These are phyloP conservation scores for Tauraco erythrolophus DNA, from an alignment of 2,113 vertebrate genomes.

Conservation along the genomic window DNA sequence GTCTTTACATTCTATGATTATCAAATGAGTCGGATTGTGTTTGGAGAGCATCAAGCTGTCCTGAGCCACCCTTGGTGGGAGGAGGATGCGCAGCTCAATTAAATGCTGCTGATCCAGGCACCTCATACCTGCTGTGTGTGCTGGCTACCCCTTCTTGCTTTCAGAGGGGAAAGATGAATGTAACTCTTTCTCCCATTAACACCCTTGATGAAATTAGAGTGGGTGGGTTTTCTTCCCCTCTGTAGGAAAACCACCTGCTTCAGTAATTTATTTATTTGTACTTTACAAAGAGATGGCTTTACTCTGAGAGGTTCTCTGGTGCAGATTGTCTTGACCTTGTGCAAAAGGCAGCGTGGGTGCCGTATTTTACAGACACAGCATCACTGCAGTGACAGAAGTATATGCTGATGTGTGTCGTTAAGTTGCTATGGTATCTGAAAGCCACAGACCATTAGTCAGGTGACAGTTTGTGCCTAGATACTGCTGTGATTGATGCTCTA, in stretches of 20 bases:
- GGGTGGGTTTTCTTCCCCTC: not conserved
- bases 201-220: not conserved
- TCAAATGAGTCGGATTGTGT: not conserved
- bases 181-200: not conserved
- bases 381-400: not conserved
- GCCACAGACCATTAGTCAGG: not conserved
- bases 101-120: not conserved
- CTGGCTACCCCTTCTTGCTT: not conserved
- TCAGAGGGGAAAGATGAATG: not conserved
- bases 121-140: not conserved
- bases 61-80: not conserved
- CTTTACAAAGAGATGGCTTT: not conserved
- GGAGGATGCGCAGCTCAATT: not conserved
- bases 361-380: not conserved
- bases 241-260: not conserved
- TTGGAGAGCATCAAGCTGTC: constrained; percentile 3
- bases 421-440: not conserved
- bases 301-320: not conserved
- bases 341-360: not conserved
- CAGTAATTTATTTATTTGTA: not conserved
- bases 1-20: not conserved
- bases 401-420: not conserved
- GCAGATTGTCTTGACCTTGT: not conserved
- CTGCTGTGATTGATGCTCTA: not conserved
- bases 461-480: not conserved